Base-by-base conservation (phyloP, 2,797 vertebrate species). In the Spheniscus humboldti region DNA sequence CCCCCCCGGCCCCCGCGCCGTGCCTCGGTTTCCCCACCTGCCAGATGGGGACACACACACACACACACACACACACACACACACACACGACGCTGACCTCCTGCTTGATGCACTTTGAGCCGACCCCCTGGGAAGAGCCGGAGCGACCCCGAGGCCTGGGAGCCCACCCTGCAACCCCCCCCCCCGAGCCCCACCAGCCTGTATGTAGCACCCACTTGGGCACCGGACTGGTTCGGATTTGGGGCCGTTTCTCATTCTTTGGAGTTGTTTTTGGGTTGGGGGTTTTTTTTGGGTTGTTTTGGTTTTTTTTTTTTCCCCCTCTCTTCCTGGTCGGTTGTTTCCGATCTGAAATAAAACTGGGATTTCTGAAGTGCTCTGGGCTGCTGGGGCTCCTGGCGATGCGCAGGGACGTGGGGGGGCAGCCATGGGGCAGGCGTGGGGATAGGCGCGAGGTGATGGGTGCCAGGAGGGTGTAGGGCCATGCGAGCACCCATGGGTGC, bases 191-290 rank as follows among this genome's bases (percentile, higher is more conserved):
- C 64, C 85, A 81, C 89, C 78, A 93, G 97, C 95, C 96, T 97
- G 94, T 92, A 95, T 93, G 96, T 97, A 98, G 97, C 89, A 94
- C 93, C 96, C 92, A 86, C 86, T 82, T 75, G 91, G 95, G 87
- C 94, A 90, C 69, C 1, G 55, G 95, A 81, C 73, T 55, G 83
- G 94, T 84, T 78, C 4, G 7, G 69, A 60, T 72, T 64, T 84
- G 95, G 83, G 92, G 90, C 71, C 30, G 56, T 94, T 71, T 52
- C 86, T 81, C 60, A 31, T 94, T 86, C 50, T 59, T 78, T 64
- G 68, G 72, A 48, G 43, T 45, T 37, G 6, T 8, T 60, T 37
- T 37, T 37, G 37, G 37, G 37, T 37, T 37, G 37, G 37, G 37
- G 37, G 37, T 37, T 37, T 37, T 37, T 37, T 37, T 37, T 37